Evolutionary conservation across 1,140 invertebrate species (phyloP).

Genomic region (Centruroides vittatus): DNA sequence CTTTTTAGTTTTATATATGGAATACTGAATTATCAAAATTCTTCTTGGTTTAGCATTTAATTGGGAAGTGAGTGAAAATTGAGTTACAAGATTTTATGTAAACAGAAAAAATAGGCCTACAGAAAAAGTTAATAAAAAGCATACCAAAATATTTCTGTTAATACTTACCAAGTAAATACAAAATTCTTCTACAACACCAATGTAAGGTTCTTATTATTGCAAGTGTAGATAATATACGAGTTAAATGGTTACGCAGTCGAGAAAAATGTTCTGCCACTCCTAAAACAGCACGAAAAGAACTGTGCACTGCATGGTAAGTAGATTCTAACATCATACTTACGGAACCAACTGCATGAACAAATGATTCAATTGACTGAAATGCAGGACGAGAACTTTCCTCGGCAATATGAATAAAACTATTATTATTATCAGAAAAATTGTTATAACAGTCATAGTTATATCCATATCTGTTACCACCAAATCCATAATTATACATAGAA

Average conservation of each 20-base stretch:
- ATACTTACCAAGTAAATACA: slow-evolving; percentile 46
- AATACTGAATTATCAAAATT: background rate
- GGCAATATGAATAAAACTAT: slow-evolving; percentile 58
- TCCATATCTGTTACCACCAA: too few species aligned
- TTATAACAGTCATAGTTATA: too few species aligned
- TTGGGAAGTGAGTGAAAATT: too few species aligned
- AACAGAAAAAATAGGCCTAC: background rate
- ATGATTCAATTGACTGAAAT: slow-evolving; percentile 85
- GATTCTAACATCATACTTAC: slow-evolving; percentile 94
- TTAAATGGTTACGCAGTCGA: slow-evolving; percentile 60
- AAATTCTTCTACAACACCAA: slow-evolving; percentile 60
- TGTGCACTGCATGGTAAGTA: slow-evolving; percentile 85
- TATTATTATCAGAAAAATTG: background rate
- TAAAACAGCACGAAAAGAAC: slow-evolving; percentile 84
- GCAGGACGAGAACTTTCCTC: slow-evolving; percentile 80
- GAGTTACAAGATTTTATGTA: background rate
- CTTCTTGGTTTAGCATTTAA: too few species aligned
- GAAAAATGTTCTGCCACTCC: slow-evolving; percentile 91
- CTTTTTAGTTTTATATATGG: slow-evolving; percentile 5
- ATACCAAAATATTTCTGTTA: background rate
- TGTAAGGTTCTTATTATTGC: slow-evolving; percentile 59
- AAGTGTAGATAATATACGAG: slow-evolving; percentile 68
- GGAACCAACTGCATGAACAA: slow-evolving; percentile 79
- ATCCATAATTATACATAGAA: too few species aligned
- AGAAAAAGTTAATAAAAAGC: background rate